These are phyloP conservation scores for Tiliqua scincoides DNA, from an alignment of 2,113 vertebrate species.

Conservation along the genomic window DNA sequence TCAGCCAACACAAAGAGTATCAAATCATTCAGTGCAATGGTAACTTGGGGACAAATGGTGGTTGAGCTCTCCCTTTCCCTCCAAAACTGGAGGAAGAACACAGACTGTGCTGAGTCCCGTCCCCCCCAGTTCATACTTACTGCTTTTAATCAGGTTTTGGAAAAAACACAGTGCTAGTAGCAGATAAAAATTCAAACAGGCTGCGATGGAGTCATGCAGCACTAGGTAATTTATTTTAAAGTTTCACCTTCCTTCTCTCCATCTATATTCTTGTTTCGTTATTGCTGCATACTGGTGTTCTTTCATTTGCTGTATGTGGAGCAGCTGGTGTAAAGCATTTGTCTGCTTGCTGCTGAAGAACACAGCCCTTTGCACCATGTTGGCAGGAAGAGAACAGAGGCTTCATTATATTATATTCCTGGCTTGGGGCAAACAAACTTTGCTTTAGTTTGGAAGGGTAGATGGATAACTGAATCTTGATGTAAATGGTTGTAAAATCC, in stretches of 20 bases:
- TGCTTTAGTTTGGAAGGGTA: background rate
- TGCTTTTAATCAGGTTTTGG: too few relatives aligned
- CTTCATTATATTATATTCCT: background rate
- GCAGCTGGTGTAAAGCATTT: background rate
- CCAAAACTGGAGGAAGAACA: too few relatives aligned
- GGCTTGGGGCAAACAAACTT: background rate
- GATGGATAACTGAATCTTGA: background rate
- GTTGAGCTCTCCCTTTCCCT: too few relatives aligned
- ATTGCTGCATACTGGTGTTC: background rate
- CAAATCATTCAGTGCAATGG: too few relatives aligned
- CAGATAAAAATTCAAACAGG: background rate
- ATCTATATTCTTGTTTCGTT: background rate
- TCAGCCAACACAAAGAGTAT: too few relatives aligned
- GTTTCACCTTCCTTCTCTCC: background rate
- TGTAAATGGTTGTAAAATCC: background rate
- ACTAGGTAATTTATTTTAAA: background rate
- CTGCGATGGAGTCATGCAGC: background rate
- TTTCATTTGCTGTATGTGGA: background rate
- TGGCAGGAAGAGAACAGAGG: background rate
- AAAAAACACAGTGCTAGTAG: too few relatives aligned
- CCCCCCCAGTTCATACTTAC: too few relatives aligned
- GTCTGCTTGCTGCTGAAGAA: background rate
- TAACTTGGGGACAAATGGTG: too few relatives aligned
- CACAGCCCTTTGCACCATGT: background rate
- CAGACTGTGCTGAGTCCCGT: too few relatives aligned